Base-by-base conservation (phyloP, 2,113 vertebrate species). In the Castor canadensis region DNA sequence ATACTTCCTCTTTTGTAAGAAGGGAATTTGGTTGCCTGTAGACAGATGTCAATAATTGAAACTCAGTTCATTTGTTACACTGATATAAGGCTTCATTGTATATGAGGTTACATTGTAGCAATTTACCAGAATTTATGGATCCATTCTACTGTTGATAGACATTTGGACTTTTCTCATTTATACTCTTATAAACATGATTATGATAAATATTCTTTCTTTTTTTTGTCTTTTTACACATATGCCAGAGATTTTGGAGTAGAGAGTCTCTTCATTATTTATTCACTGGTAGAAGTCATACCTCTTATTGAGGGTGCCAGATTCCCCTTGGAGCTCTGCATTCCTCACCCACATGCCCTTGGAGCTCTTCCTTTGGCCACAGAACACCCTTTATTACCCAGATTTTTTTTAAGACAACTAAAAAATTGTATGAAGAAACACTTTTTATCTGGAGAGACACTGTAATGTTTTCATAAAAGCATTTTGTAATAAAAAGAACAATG, bases 401-500 rank as follows among this genome's bases (percentile, higher is more conserved):
- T 45, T 58, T 89, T 86, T 93, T 80, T 11, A 86, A 90, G 9
- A n/a, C 38, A 85, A 11, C 47, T 64, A 22, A 67, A 89, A 89
- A 75, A 26, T 81, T 89, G 38, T 75, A 56, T 94, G 43, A 69
- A 71, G 15, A 38, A 43, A 54, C 60, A 75, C 38, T 76, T 56
- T 62, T 77, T 69, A 45, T 45, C 52, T 83, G 28, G 13, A 94
- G n/a, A 49, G 38, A 52, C 13, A 73, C 28, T 10, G 45, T 7
- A 77, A 52, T 17, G 35, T 90, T 87, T 95, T 90, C 62, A 73
- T 66, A 64, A 87, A 73, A 67, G 8, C 45, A 81, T 47, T 86
- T 81, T 69, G 11, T 96, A 85, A 52, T 82, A 40, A 52, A 66
- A 89, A 94, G 8, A 83, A 60, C 32, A 60, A 75, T 89, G 45